Base-by-base conservation (phyloP, 53 echinoderm and acorn worm genomes). In the Zoroaster sp. region DNA sequence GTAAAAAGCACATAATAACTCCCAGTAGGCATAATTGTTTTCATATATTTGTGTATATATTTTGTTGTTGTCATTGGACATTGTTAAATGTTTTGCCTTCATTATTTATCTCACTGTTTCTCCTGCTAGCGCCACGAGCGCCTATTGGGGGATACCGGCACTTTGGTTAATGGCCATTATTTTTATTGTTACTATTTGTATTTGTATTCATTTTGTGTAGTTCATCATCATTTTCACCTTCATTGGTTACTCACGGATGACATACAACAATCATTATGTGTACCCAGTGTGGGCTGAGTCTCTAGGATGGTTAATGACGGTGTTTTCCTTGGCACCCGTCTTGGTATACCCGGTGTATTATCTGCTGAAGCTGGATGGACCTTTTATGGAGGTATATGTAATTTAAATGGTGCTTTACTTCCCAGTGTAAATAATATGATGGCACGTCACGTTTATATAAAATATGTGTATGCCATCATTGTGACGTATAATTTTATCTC, bases 291-390 rank as follows among this genome's bases (percentile, higher is more conserved):
- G 93, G 93, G 95, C 93, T 37, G 93, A 95, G 41, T 69, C 47
- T 10, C 37, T 95, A 35, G 95, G 95, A n/a, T 95, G 95, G 95
- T 32, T 95, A 43, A 93, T 95, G 95, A 89, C 93, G 6, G 2
- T 89, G 1, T 51, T 72, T 2, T 87, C 95, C 0, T 30, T 93
- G 47, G 75, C 74, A 17, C 91, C 95, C 41, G 82, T 95, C 32
- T 0, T 89, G 30, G 73, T 83, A 12, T 95, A 93, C 77, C 90
- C 91, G 2, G 18, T 92, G 28, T 91, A 87, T 69, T 88, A 43
- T 14, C 67, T 95, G 55, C 43, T 9, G 4, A 52, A 40, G n/a
- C 73, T 78, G 65, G 76, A 87, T 36, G 91, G 92, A 17, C 82
- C 90, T 4, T n/a, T 93, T 15, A 91, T 73, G 52, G 91, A 95